phyloP scores from a whole-genome alignment of 1,140 invertebrate species.

The Anastrepha ludens region DNA sequence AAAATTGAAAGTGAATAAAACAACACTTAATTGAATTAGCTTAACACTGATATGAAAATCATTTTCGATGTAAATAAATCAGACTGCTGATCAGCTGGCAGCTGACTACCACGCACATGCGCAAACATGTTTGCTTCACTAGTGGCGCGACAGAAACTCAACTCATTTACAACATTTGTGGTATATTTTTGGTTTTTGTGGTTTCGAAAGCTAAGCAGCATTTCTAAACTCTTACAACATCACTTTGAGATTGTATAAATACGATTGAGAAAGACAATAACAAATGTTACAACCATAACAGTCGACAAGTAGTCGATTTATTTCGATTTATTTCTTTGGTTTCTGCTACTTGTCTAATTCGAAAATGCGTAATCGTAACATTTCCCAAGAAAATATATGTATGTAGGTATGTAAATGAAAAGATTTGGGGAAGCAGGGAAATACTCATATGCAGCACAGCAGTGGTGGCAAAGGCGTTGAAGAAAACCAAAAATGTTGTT shows the following conservation, averaged over 20 bases:
- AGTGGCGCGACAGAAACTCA: background rate
- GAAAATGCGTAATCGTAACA: background rate
- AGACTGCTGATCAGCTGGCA: background rate
- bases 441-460: background rate
- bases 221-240: background rate
- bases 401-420: background rate
- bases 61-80: background rate
- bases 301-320: background rate
- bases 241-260: background rate
- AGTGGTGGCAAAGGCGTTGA: background rate
- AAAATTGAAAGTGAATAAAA: background rate
- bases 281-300: background rate
- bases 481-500: background rate
- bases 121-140: background rate
- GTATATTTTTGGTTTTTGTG: background rate
- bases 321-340: background rate
- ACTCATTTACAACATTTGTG: background rate
- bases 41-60: background rate
- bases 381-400: background rate
- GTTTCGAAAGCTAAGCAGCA: background rate
- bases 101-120: background rate
- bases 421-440: background rate
- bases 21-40: background rate
- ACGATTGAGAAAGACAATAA: background rate
- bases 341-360: conserved; percentile 10